Evolutionary conservation across 2,888 invertebrate species (phyloP), one percentile per base, ranked within the genome.

Genomic region (Onthophagus sagittarius): DNA sequence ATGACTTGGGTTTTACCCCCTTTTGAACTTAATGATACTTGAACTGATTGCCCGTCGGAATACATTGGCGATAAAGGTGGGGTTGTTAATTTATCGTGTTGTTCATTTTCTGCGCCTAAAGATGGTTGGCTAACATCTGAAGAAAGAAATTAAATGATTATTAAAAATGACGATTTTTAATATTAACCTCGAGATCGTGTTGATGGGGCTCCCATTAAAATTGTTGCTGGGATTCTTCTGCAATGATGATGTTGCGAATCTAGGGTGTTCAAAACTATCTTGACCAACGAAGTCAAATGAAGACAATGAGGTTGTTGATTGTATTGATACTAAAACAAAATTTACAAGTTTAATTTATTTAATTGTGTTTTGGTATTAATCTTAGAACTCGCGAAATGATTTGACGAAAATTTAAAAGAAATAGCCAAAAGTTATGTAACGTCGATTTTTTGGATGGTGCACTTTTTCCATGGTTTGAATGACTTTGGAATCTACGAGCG

Each of bases 221-320:
- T 91, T 2, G 91, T 91, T 6, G 94, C 92, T 67, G 95, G 94
- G 75, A 95, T 92, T 78, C 94, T 89, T 82, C 93, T 91, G 85
- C 98, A 98, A 75, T 92, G 92, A 86, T 98, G 98, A 83, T 95
- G 93, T 84, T 97, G 96, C 5, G 93, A 92, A 83, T 96, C 95
- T 77, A 99, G 87, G 0, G 98, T 97, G 85, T 96, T 97, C 74
- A 99, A 88, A 13, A 98, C 94, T 79, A 98, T 94, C 78, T 93
- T 91, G 71, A 99, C 92, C 76, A 98, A 87, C 0, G 93, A 89
- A 82, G 94, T 93, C 71, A 96, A 88, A 80, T 94, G 92, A 6
- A 86, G 88, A 82, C 91, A 91, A 79, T 91, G 87, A 0, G 91
- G 88, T 67, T 92, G 93, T 78, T 89, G 89, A 69, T 90, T 92